Evolutionary conservation across 1,140 invertebrate genomes (phyloP).

Genomic region (Polypedilum vanderplanki): DNA sequence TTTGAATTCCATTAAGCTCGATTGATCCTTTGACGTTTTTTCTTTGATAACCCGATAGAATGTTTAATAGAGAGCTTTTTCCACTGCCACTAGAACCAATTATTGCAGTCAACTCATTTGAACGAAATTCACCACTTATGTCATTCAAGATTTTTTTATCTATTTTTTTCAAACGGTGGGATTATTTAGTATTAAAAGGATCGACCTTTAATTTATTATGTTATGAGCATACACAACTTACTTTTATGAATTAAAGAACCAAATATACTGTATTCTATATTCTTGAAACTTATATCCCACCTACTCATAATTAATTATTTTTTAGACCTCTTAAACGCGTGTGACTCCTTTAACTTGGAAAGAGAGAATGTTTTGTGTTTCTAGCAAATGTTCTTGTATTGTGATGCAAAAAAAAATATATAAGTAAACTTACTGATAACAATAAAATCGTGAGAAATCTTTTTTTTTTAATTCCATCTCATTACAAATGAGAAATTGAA

Average conservation of each 20-base stretch:
- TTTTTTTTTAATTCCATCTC: no score
- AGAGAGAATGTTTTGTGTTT: no score
- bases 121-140: constrained; percentile 48
- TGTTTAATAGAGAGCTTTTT: constrained; percentile 75
- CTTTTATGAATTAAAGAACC: background rate
- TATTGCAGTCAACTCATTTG: constrained; percentile 58
- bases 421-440: no score
- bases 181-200: background rate
- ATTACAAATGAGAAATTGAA: no score
- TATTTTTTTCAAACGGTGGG: background rate
- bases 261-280: background rate
- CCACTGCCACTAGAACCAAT: constrained; percentile 81
- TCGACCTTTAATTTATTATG: background rate
- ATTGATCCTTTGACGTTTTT: constrained; percentile 42
- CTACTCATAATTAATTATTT: background rate
- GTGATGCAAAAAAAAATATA: no score
- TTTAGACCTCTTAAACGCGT: no score
- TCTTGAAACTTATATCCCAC: background rate
- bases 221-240: background rate
- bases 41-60: constrained; percentile 62
- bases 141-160: constrained; percentile 50
- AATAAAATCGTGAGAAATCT: no score
- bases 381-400: no score
- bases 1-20: constrained; percentile 62
- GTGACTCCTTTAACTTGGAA: no score